Percentiles rank a stretch among this genome's conserved stretches.
Conservation (phyloP, 1,140 invertebrate genomes). For the Melipona quadrifasciata region DNA sequence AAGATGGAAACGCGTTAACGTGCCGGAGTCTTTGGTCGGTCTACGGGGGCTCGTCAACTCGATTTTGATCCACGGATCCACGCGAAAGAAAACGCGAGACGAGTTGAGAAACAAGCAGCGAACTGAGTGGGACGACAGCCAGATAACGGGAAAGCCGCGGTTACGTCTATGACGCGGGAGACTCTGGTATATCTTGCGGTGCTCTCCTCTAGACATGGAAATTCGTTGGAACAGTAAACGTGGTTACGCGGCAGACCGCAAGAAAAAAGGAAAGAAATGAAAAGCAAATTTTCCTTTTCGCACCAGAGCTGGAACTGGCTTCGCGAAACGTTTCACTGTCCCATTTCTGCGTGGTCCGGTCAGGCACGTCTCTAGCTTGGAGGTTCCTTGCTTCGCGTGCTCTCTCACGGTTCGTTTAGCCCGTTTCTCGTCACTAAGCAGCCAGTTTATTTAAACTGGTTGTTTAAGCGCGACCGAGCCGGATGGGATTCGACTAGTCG, state of each 20-base stretch:
- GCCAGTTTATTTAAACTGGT: slow-evolving; percentile 47
- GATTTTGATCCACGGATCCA: background rate
- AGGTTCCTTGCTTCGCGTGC: slow-evolving; percentile 13
- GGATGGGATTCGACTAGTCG: slow-evolving; percentile 21
- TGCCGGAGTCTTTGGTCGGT: background rate
- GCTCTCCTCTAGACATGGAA: background rate
- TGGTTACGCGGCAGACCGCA: background rate
- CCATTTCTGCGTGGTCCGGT: slow-evolving; percentile 14
- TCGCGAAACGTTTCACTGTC: slow-evolving; percentile 17
- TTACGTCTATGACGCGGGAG: slow-evolving; percentile 26
- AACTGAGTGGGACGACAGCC: background rate
- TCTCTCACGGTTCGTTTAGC: slow-evolving; percentile 47
- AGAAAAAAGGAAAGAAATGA: background rate
- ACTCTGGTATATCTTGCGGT: background rate
- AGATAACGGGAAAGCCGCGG: background rate
- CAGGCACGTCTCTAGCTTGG: background rate
- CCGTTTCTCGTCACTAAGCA: slow-evolving; percentile 51
- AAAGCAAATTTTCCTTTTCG: slow-evolving; percentile 4
- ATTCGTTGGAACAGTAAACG: slow-evolving; percentile 15
- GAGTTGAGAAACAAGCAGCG: too few species aligned
- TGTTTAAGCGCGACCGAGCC: slow-evolving; percentile 22
- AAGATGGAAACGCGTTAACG: background rate
- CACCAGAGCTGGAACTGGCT: background rate
- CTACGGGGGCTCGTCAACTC: background rate
- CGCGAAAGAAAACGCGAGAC: too few species aligned